These are phyloP conservation scores for Dasypolia templi DNA, from an alignment of 2,888 invertebrate genomes.

Conservation along the genomic window DNA sequence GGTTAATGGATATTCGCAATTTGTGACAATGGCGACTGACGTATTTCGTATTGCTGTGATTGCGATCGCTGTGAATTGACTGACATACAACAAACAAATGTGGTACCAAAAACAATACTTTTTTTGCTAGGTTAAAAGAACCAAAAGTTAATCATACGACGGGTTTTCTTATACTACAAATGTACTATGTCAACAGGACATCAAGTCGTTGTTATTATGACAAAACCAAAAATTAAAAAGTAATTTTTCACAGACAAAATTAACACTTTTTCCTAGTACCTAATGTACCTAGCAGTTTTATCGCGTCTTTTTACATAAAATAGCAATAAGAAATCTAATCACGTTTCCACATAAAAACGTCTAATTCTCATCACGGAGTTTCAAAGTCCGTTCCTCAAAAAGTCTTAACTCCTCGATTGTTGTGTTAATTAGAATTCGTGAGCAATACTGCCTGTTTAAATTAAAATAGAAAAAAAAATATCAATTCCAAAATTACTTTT, in stretches of 20 bases:
- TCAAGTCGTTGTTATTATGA: not conserved
- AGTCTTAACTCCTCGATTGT: slow-evolving; percentile 65
- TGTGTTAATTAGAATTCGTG: slow-evolving; percentile 68
- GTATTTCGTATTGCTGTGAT: slow-evolving; percentile 41
- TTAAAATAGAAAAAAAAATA: slow-evolving; percentile 52
- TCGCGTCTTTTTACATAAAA: slow-evolving; percentile 48
- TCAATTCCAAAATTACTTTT: slow-evolving; percentile 57
- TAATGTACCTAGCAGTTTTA: slow-evolving; percentile 33
- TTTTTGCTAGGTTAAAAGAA: not conserved
- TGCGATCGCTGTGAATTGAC: slow-evolving; percentile 38
- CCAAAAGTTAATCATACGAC: not conserved
- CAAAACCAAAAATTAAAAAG: not conserved
- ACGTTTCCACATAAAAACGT: slow-evolving; percentile 62
- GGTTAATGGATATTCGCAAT: slow-evolving; percentile 53
- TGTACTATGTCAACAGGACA: not conserved
- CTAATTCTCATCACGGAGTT: slow-evolving; percentile 66
- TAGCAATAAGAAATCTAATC: slow-evolving; percentile 59
- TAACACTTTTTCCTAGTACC: slow-evolving; percentile 5
- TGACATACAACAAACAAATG: slow-evolving; percentile 13
- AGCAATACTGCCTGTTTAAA: slow-evolving; percentile 58
- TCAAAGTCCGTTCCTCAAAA: slow-evolving; percentile 63
- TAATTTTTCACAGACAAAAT: not conserved
- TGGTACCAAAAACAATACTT: not conserved
- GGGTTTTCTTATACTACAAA: not conserved
- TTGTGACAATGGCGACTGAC: slow-evolving; percentile 45